These are phyloP conservation scores for Agrochola circellaris DNA, from an alignment of 2,888 invertebrate species.

Conservation along the genomic window DNA sequence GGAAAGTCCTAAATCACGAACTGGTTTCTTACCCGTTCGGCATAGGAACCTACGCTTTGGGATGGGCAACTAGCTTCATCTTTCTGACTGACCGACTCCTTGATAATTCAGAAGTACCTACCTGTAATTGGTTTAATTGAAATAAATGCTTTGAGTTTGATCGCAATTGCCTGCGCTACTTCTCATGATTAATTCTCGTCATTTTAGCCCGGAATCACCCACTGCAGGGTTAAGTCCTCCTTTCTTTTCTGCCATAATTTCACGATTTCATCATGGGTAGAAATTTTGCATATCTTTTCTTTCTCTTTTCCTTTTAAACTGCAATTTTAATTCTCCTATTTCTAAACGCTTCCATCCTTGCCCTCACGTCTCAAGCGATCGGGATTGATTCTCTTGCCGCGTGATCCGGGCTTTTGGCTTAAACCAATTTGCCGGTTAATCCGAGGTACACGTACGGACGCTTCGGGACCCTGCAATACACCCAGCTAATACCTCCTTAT, in stretches of 20 bases:
- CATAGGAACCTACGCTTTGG: neutral
- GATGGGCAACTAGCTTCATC: neutral
- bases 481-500: conserved; percentile 54
- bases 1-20: neutral
- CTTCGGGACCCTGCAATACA: conserved; percentile 70
- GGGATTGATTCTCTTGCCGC: conserved; percentile 83
- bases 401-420: conserved; percentile 77
- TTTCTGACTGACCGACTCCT: neutral
- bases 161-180: neutral
- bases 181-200: neutral
- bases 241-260: neutral
- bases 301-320: neutral
- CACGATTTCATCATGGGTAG: neutral
- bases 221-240: neutral
- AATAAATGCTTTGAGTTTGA: neutral
- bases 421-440: conserved; percentile 88
- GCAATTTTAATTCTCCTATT: neutral
- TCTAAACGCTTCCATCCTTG: conserved; percentile 58
- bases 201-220: neutral
- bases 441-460: conserved; percentile 80
- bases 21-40: neutral
- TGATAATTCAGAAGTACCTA: neutral
- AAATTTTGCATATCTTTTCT: neutral
- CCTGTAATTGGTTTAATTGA: neutral
- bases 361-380: conserved; percentile 71